Base-by-base conservation (phyloP, 2,113 vertebrate genomes). In the Lontra canadensis region DNA sequence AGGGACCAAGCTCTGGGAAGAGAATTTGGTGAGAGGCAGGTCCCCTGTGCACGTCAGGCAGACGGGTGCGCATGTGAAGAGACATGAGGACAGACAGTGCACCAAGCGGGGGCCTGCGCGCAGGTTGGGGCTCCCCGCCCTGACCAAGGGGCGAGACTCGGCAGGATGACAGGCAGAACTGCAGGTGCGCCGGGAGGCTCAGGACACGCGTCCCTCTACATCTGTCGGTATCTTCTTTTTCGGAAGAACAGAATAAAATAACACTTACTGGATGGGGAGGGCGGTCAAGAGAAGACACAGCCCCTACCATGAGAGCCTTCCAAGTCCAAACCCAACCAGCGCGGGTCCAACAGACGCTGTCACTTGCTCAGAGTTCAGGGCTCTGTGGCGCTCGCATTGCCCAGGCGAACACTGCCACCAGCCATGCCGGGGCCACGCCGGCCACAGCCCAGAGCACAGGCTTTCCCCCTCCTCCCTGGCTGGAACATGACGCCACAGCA, bases 321-420 rank as follows among this genome's bases (percentile, higher is more conserved):
- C 8, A 49, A 47, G 57, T 74, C 63, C 67, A 29, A 34, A 13
- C 42, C 49, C 57, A 21, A 14, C 6, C 59, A 44, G 20, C 14
- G 31, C 4, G 55, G 15, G 15, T 49, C 65, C 57, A 61, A 65
- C 2, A 31, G 44, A 67, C 1, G 1, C 29, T 9, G 21, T 20
- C 52, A 31, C 31, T 9, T 31, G 34, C 1, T 63, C 17, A 17
- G 49, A n/a, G 29, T 26, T 26, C 71, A 69, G 59, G 71, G 61
- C 1, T 0, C 65, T 39, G 13, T 26, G 2, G 10, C 9, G 39
- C 14, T 3, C 12, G 23, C 7, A 0, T 2, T 11, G 14, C 29
- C 63, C 20, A 18, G 67, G n/a, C 17, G n/a, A 52, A n/a, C 61
- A 25, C 25, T 15, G 23, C 21, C 8, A 11, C 59, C 25, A 17